Evolutionary conservation across 2,888 invertebrate species (phyloP).

Genomic region (Papilio protenor): DNA sequence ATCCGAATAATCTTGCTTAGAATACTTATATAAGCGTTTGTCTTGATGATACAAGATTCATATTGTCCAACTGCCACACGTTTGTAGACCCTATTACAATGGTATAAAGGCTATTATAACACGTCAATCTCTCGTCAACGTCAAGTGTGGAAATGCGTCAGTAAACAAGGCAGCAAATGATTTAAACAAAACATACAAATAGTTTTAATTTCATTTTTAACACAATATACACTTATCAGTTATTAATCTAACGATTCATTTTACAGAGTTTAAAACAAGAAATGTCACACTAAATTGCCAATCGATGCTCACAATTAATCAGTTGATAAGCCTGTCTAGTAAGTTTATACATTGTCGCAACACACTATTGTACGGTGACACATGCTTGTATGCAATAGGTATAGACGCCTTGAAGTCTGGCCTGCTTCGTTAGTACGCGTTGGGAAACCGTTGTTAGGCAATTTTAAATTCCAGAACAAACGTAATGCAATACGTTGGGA

Average conservation of each 20-base stretch:
- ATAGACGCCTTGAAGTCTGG: slow-evolving; percentile 43
- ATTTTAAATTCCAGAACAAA: slow-evolving; percentile 17
- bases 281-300: neutral
- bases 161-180: too few species aligned
- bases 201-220: too few species aligned
- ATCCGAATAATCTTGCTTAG: slow-evolving; percentile 18
- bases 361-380: neutral
- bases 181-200: neutral
- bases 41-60: slow-evolving; percentile 15
- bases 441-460: slow-evolving; percentile 20
- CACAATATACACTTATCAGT: neutral
- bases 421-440: slow-evolving; percentile 27
- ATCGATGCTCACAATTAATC: neutral
- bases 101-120: neutral
- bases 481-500: slow-evolving; percentile 1
- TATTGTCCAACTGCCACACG: neutral
- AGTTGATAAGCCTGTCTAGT: neutral
- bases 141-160: neutral
- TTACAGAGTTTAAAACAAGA: too few species aligned
- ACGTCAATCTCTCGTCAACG: neutral
- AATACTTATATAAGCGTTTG: slow-evolving; percentile 37
- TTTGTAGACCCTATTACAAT: neutral
- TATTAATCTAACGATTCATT: neutral
- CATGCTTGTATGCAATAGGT: slow-evolving; percentile 19
- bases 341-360: neutral